Conservation (phyloP, 2,797 vertebrate species). For the Sylvilagus floridanus region DNA sequence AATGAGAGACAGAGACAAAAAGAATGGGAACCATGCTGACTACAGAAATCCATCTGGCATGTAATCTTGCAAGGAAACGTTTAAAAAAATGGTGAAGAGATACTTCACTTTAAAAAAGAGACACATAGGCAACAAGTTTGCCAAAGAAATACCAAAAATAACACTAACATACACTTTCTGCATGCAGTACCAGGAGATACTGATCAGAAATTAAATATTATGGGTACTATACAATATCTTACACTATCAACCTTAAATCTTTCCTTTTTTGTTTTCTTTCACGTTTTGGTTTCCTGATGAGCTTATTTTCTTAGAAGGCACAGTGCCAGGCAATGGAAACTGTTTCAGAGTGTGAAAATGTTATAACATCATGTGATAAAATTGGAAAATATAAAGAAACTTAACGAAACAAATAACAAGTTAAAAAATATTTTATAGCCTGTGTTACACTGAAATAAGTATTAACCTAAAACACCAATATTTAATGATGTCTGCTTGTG, state of each 20-base stretch:
- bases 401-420: constrained; percentile 2
- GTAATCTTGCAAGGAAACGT: not conserved
- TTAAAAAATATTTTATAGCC: not conserved
- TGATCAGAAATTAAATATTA: constrained; percentile 47
- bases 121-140: not conserved
- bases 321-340: constrained; percentile 23
- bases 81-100: constrained; percentile 48
- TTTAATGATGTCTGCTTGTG: constrained; percentile 51
- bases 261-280: not conserved
- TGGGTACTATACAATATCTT: not conserved
- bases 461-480: constrained; percentile 60
- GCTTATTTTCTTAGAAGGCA: constrained; percentile 21
- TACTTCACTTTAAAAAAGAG: not conserved
- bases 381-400: constrained; percentile 53
- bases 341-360: constrained; percentile 40
- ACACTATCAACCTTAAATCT: not conserved
- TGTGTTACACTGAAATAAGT: constrained; percentile 1
- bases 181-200: not conserved
- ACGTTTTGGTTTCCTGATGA: constrained; percentile 37
- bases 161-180: not conserved
- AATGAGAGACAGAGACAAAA: too few relatives aligned
- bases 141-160: constrained; percentile 1
- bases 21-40: not conserved
- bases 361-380: constrained; percentile 36
- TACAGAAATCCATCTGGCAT: not conserved